Percentiles rank a stretch among this genome's conserved stretches.
Evolutionary conservation across 1,140 invertebrate genomes (phyloP).

Genomic region (Panulirus ornatus): DNA sequence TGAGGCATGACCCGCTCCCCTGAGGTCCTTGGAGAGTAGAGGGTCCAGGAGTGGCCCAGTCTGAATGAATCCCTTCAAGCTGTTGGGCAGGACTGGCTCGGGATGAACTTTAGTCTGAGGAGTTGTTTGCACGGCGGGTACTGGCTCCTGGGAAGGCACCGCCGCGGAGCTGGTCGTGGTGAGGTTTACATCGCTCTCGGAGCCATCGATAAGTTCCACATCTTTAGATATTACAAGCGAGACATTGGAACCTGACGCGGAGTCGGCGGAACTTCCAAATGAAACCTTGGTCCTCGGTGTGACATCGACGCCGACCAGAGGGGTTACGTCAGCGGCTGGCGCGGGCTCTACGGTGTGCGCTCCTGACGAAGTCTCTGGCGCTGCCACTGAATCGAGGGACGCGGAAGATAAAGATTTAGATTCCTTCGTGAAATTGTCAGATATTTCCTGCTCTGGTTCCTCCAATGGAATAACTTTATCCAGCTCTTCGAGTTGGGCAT

Average conservation of each 20-base stretch:
- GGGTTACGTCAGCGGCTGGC: background rate
- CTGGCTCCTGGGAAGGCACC: too few species aligned
- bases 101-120: background rate
- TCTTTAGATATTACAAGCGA: background rate
- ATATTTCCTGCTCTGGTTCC: slow-evolving; percentile 12
- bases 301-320: background rate
- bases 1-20: background rate
- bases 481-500: background rate
- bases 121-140: background rate
- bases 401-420: slow-evolving; percentile 6
- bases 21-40: too few species aligned
- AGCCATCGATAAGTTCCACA: background rate
- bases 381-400: background rate
- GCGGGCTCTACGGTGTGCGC: background rate
- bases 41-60: too few species aligned
- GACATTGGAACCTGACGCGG: background rate
- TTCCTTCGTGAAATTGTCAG: background rate
- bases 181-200: background rate
- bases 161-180: background rate
- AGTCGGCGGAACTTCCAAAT: background rate
- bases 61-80: too few species aligned
- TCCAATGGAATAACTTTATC: background rate
- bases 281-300: background rate
- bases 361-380: background rate
- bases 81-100: background rate